Base-by-base conservation (phyloP, 2,888 invertebrate species). In the Idaea aversata region DNA sequence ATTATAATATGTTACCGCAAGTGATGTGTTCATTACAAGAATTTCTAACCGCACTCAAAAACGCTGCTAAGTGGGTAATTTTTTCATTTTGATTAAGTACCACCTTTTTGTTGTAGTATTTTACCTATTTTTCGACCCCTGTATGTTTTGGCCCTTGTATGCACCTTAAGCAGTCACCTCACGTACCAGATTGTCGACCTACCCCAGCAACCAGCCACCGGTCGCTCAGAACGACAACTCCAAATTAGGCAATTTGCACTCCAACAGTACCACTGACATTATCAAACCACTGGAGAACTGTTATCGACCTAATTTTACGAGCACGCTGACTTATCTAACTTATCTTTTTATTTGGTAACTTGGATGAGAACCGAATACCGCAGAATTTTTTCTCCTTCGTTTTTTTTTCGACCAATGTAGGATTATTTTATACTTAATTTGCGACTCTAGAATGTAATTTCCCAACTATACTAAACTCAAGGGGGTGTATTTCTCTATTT, bases 191-290 rank as follows among this genome's bases (percentile, higher is more conserved):
- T 25, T 59, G 59, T 59, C 25, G 16, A 13, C 59, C 13, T 25
- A 59, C 16, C 34, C 13, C 34, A 15, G 58, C 58, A 16, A 16
- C 25, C 16, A 15, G 59, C 5, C 57, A 5, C 34, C 59, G 59
- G 36, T 34, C 47, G 59, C 57, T 35, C 38, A 61, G 61, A 57
- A 38, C 15, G 62, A 61, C 58, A 61, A 16, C 36, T 6, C 62
- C 63, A 65, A 69, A 69, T 69, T 65, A 69, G 62, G 58, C 58
- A 67, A 64, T 67, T 67, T 62, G 25, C 69, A 66, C 65, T 65
- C 69, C 65, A 65, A 69, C 68, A 65, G 66, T 47, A 38, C 57
- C 34, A 63, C 58, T 67, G 64, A 67, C 64, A 62, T 61, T 65
- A 69, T 69, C 69, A 69, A 69, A 67, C 66, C 36, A 59, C 34